Conservation (phyloP, 1,140 invertebrate genomes). For the Papilio dardanus region DNA sequence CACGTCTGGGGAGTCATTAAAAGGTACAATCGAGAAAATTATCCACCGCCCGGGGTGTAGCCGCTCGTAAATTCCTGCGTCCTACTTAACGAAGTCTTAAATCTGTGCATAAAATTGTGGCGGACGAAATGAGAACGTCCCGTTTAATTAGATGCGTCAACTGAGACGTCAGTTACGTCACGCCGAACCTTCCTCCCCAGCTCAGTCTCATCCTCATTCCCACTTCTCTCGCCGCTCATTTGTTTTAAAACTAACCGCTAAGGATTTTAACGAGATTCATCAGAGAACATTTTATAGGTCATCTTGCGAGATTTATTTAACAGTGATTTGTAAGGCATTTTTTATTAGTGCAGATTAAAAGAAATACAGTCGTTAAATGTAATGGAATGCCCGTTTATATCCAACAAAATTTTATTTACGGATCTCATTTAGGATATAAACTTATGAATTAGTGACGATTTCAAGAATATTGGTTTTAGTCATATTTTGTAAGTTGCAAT, state of each 20-base stretch:
- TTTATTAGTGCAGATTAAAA: constrained; percentile 64
- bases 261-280: constrained; percentile 75
- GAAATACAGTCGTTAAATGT: constrained; percentile 65
- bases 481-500: neutral
- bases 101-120: constrained; percentile 76
- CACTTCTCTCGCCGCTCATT: constrained; percentile 47
- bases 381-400: constrained; percentile 56
- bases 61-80: constrained; percentile 67
- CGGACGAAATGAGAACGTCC: constrained; percentile 71
- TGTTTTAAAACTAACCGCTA: constrained; percentile 75
- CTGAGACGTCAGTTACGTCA: constrained; percentile 54
- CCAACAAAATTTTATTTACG: constrained; percentile 55
- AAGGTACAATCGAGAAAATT: constrained; percentile 70
- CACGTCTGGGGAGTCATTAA: constrained; percentile 60
- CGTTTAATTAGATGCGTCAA: constrained; percentile 75
- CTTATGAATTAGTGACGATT: constrained; percentile 27
- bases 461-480: constrained; percentile 11
- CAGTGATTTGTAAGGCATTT: constrained; percentile 70
- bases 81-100: constrained; percentile 71
- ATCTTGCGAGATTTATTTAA: constrained; percentile 73
- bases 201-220: constrained; percentile 28
- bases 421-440: constrained; percentile 46
- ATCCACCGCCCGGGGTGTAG: constrained; percentile 63
- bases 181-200: constrained; percentile 31
- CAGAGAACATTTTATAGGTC: constrained; percentile 71